A percentile compares a stretch with the other conserved stretches of the same genome.
Evolutionary conservation across 2,113 vertebrate species (phyloP).

Genomic region (Castor canadensis): DNA sequence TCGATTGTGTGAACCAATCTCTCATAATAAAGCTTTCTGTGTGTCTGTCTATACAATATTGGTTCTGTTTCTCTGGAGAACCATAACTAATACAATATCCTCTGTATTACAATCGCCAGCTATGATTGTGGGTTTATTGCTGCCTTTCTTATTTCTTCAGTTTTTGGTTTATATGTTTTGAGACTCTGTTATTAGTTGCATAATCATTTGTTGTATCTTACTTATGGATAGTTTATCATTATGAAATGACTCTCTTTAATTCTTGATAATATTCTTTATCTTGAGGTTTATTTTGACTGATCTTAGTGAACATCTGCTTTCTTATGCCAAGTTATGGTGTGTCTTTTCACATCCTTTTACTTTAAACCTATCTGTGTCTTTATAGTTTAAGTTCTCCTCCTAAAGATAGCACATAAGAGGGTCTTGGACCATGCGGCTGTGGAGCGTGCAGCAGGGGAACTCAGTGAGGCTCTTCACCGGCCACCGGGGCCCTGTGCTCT

Average conservation of each 20-base stretch:
- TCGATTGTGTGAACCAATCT: background rate
- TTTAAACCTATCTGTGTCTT: background rate
- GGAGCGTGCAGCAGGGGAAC: slow-evolving; percentile 96
- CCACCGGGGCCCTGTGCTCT: slow-evolving; percentile 93
- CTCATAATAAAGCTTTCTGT: background rate
- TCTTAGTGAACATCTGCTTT: background rate
- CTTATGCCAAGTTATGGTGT: background rate
- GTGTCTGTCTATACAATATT: background rate
- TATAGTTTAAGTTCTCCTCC: slow-evolving; percentile 4
- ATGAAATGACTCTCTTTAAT: background rate
- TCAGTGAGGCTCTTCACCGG: slow-evolving; percentile 96
- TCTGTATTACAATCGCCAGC: background rate
- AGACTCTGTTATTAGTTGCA: background rate
- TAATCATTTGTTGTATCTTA: background rate
- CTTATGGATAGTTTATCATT: background rate
- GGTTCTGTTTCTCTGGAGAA: background rate
- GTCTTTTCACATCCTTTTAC: background rate
- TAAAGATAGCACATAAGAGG: background rate
- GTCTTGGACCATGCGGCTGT: slow-evolving; percentile 87
- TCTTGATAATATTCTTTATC: background rate
- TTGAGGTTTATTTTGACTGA: background rate
- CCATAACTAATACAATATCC: background rate
- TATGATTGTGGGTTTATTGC: background rate
- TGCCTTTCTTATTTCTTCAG: background rate
- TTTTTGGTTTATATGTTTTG: background rate